A percentile compares a stretch with the other conserved stretches of the same genome.
Conservation (phyloP, 2,888 invertebrate species). For the Epinotia ramella region DNA sequence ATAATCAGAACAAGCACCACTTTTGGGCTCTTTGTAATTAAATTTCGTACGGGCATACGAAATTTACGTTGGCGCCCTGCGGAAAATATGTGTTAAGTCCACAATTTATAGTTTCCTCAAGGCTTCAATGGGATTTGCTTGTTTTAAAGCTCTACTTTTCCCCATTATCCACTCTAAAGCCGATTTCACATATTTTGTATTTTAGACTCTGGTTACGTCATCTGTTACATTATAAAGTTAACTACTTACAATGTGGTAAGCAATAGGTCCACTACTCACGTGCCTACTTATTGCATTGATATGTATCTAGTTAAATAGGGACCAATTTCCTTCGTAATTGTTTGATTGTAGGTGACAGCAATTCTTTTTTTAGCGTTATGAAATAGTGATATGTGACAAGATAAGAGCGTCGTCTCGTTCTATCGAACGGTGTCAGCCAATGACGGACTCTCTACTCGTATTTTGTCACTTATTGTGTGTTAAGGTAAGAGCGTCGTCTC, state of each 20-base stretch:
- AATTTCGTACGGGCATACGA: neutral
- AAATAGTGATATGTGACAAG: neutral
- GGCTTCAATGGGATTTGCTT: neutral
- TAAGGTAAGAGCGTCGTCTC: too few species aligned
- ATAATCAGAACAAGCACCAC: neutral
- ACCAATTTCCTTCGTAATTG: neutral
- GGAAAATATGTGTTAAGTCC: neutral
- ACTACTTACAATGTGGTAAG: neutral
- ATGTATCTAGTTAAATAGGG: slow-evolving; percentile 1
- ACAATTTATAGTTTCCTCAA: too few species aligned
- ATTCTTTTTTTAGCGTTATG: neutral
- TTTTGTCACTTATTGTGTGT: too few species aligned
- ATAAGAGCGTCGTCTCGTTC: too few species aligned
- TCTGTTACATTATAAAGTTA: neutral
- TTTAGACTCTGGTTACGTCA: neutral
- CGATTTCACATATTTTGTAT: neutral
- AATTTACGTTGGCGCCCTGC: neutral
- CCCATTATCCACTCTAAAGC: neutral
- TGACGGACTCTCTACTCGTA: too few species aligned
- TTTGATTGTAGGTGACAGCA: neutral
- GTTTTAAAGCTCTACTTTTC: neutral
- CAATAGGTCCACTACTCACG: too few species aligned
- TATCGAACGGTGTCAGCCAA: neutral
- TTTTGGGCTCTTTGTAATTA: neutral
- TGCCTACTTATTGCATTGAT: neutral